These are phyloP conservation scores for Glareola pratincola DNA, from an alignment of 2,113 vertebrate genomes.

Conservation along the genomic window DNA sequence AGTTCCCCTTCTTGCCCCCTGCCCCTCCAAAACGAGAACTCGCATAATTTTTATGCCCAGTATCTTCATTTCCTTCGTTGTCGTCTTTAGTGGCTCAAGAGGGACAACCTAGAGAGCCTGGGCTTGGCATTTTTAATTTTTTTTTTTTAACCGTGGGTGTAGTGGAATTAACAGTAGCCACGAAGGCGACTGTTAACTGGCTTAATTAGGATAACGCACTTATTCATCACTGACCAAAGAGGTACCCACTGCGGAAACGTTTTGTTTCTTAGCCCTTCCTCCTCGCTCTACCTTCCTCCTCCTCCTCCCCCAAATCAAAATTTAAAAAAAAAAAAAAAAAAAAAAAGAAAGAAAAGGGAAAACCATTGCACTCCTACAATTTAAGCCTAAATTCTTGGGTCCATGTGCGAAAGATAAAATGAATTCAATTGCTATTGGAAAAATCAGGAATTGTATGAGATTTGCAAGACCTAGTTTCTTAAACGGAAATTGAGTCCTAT, in stretches of 20 bases:
- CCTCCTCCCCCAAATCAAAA: neutral
- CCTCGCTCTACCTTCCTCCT: neutral
- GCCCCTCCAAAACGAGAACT: neutral
- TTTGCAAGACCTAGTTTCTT: constrained; percentile 74
- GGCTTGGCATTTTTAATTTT: neutral
- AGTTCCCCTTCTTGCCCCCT: neutral
- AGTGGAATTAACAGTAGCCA: constrained; percentile 17
- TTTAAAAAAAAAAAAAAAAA: no score
- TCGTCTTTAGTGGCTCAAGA: neutral
- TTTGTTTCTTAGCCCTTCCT: neutral
- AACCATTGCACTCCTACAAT: neutral
- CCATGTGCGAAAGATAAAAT: constrained; percentile 64
- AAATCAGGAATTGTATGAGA: constrained; percentile 70
- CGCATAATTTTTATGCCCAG: neutral
- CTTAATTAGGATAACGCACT: constrained; percentile 5
- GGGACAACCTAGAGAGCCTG: neutral
- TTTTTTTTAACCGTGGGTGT: neutral
- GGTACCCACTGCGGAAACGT: neutral
- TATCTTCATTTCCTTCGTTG: neutral
- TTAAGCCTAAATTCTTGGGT: constrained; percentile 39
- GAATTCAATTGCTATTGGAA: constrained; percentile 60
- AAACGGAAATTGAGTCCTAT: constrained; percentile 83
- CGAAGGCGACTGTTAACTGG: neutral
- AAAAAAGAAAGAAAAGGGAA: neutral
- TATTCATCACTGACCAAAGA: constrained; percentile 30